Evolutionary conservation across 2,113 vertebrate species (phyloP).

Genomic region (Nannobrachium achirus): DNA sequence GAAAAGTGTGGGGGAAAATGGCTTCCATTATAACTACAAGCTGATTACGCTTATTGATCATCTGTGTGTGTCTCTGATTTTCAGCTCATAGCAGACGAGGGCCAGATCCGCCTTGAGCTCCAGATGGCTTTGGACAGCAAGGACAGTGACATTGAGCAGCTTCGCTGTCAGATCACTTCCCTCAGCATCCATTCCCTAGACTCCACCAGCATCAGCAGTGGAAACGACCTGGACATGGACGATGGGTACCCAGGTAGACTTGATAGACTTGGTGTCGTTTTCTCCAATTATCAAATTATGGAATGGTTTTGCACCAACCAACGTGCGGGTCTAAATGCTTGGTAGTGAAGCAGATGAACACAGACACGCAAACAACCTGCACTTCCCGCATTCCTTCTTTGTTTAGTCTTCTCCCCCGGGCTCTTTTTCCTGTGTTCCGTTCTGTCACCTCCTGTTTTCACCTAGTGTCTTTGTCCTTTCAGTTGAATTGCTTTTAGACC

Average conservation of each 20-base stretch:
- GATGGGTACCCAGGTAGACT: conserved; percentile 92
- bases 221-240: conserved; percentile 86
- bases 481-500: conserved; percentile 22
- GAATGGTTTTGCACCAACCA: background rate
- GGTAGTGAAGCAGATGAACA: background rate
- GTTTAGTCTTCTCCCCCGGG: background rate
- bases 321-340: background rate
- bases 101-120: conserved; percentile 90
- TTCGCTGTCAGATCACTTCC: conserved; percentile 90
- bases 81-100: conserved; percentile 93
- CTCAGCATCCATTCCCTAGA: conserved; percentile 90
- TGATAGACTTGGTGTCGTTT: background rate
- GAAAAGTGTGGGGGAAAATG: too few species aligned
- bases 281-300: background rate
- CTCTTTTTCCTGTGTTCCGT: conserved; percentile 14
- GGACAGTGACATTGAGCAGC: conserved; percentile 97
- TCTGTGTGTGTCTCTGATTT: conserved; percentile 4
- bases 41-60: background rate
- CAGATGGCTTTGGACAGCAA: conserved; percentile 97
- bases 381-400: conserved; percentile 3
- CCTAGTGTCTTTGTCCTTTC: conserved; percentile 27
- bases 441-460: conserved; percentile 51
- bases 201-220: conserved; percentile 91
- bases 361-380: conserved; percentile 1
- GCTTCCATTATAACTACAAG: background rate